Evolutionary conservation across 2,888 invertebrate genomes (phyloP).

Genomic region (Nemoura dubitans): DNA sequence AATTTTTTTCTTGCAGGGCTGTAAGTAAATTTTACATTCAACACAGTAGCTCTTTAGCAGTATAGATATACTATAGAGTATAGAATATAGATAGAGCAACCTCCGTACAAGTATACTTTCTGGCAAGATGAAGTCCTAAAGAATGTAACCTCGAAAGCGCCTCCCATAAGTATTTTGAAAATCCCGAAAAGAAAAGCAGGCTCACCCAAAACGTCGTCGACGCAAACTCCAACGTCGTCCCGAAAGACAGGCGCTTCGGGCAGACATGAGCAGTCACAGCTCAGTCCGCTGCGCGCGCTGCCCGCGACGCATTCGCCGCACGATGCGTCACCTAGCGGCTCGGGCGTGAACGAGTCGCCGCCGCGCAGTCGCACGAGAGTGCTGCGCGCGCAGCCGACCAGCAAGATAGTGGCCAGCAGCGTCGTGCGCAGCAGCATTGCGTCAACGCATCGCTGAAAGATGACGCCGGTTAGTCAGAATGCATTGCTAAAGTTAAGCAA

Average conservation of each 20-base stretch:
- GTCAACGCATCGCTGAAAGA: neutral
- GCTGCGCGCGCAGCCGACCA: conserved; percentile 7
- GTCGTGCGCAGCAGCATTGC: neutral
- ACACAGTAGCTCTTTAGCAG: too few species aligned
- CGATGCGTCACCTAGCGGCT: conserved; percentile 60
- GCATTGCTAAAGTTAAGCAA: too few species aligned
- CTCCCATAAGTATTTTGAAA: too few species aligned
- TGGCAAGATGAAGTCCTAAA: neutral
- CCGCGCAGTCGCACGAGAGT: neutral
- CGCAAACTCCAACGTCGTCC: conserved; percentile 85
- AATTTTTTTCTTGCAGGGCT: too few species aligned
- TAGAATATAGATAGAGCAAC: too few species aligned
- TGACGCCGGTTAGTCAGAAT: too few species aligned
- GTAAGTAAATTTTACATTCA: too few species aligned
- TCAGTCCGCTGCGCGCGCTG: conserved; percentile 69
- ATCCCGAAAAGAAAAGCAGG: conserved; percentile 40
- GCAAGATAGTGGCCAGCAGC: neutral
- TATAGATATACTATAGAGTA: too few species aligned
- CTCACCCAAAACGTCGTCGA: conserved; percentile 86
- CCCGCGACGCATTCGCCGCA: conserved; percentile 72
- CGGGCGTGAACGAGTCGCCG: neutral
- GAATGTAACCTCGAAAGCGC: neutral
- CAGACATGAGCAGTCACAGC: conserved; percentile 82
- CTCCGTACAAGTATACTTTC: too few species aligned
- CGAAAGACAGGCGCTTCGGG: conserved; percentile 80